A percentile compares a stretch with the other conserved stretches of the same genome.
Evolutionary conservation across 2,113 vertebrate genomes (phyloP).

Genomic region (Nibea coibor): DNA sequence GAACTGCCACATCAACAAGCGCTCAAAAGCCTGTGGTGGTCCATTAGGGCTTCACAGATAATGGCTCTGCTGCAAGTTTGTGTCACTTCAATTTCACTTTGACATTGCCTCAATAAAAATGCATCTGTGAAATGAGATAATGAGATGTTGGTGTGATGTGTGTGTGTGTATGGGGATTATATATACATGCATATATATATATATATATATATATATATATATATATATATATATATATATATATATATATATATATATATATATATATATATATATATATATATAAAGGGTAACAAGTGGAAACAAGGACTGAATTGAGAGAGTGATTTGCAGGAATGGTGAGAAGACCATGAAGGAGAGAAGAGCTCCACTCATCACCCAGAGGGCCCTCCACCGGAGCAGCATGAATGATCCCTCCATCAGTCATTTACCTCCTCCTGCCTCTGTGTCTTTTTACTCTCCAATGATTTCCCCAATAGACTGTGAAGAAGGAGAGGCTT

Average conservation of each 20-base stretch:
- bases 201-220: background rate
- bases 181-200: background rate
- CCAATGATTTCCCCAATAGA: slow-evolving; percentile 6
- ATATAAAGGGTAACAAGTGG: background rate
- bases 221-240: background rate
- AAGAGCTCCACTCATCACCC: slow-evolving; percentile 26
- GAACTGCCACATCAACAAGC: background rate
- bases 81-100: too few relatives aligned
- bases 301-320: background rate
- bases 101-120: too few relatives aligned
- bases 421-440: background rate
- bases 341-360: slow-evolving; percentile 8
- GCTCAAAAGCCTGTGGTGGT: background rate
- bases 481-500: slow-evolving; percentile 6
- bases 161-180: background rate
- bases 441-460: slow-evolving; percentile 10
- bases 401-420: slow-evolving; percentile 2
- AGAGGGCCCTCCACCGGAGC: slow-evolving; percentile 15
- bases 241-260: background rate
- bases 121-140: too few relatives aligned
- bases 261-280: background rate
- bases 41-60: background rate
- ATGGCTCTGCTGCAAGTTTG: background rate
- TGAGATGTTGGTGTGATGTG: too few relatives aligned
- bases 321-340: background rate